phyloP scores from a whole-genome alignment of 2,888 invertebrate species.

The Oeneis ivallda region DNA sequence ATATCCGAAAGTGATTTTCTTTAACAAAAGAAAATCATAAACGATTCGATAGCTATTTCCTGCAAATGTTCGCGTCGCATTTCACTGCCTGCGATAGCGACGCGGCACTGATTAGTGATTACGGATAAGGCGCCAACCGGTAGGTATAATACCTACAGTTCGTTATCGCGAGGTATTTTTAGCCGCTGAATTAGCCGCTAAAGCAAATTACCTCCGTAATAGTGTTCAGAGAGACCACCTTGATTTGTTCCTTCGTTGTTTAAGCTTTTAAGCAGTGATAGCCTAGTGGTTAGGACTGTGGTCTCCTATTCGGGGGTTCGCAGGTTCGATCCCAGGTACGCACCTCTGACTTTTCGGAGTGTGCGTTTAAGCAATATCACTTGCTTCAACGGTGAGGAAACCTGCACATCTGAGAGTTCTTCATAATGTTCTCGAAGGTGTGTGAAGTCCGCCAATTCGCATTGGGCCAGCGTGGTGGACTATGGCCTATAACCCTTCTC shows the following conservation, averaged over 20 bases:
- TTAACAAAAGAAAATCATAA: not conserved
- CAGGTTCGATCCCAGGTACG: too few relatives aligned
- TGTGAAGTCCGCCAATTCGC: too few relatives aligned
- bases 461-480: too few relatives aligned
- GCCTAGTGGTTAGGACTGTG: too few relatives aligned
- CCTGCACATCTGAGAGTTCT: too few relatives aligned
- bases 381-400: too few relatives aligned
- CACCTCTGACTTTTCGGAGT: too few relatives aligned
- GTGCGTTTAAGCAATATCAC: too few relatives aligned
- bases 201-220: constrained; percentile 26
- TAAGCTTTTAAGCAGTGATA: too few relatives aligned
- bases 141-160: constrained; percentile 1
- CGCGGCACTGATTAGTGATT: constrained; percentile 6
- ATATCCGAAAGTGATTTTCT: not conserved
- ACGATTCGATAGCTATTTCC: not conserved
- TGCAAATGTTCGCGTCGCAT: not conserved
- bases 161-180: constrained; percentile 22
- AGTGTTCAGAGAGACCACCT: not conserved
- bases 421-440: too few relatives aligned
- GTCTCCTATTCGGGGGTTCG: too few relatives aligned
- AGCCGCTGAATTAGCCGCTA: constrained; percentile 26
- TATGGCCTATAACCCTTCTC: too few relatives aligned
- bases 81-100: not conserved
- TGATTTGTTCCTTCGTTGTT: not conserved
- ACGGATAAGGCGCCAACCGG: constrained; percentile 9